phyloP scores from a whole-genome alignment of 2,888 invertebrate genomes.

The Globia sparganii region DNA sequence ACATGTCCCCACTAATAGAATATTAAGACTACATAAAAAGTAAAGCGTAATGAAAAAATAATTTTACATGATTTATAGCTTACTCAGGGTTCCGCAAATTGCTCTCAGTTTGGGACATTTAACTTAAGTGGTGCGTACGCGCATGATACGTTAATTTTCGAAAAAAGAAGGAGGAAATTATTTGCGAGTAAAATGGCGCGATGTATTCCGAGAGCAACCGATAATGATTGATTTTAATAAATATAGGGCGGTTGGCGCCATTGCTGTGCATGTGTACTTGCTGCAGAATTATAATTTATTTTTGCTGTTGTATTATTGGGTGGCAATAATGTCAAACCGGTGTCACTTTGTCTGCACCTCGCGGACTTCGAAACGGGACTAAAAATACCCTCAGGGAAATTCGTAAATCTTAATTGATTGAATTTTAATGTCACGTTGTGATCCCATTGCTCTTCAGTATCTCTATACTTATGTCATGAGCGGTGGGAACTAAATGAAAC shows the following conservation, averaged over 20 bases:
- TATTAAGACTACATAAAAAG: slow-evolving; percentile 77
- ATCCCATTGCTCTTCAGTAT: neutral
- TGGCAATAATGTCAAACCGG: slow-evolving; percentile 56
- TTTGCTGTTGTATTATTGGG: slow-evolving; percentile 49
- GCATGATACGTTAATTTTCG: slow-evolving; percentile 80
- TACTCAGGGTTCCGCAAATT: slow-evolving; percentile 87
- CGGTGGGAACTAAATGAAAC: neutral
- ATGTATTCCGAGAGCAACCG: slow-evolving; percentile 71
- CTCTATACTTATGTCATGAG: slow-evolving; percentile 1
- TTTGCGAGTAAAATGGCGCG: slow-evolving; percentile 77
- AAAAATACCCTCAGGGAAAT: slow-evolving; percentile 13
- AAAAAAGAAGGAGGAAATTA: slow-evolving; percentile 71
- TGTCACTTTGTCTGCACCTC: slow-evolving; percentile 59
- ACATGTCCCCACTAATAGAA: slow-evolving; percentile 82
- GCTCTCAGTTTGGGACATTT: slow-evolving; percentile 88
- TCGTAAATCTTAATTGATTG: slow-evolving; percentile 30
- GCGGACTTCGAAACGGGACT: slow-evolving; percentile 11
- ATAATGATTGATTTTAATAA: slow-evolving; percentile 81
- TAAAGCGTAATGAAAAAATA: slow-evolving; percentile 87
- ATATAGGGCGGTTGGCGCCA: slow-evolving; percentile 73
- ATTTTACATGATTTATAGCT: slow-evolving; percentile 90
- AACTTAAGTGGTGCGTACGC: slow-evolving; percentile 87
- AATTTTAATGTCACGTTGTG: slow-evolving; percentile 37
- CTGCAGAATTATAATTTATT: slow-evolving; percentile 57
- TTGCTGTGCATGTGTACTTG: slow-evolving; percentile 44